Conservation (phyloP, 2,797 vertebrate species). For the Thaleichthys pacificus region DNA sequence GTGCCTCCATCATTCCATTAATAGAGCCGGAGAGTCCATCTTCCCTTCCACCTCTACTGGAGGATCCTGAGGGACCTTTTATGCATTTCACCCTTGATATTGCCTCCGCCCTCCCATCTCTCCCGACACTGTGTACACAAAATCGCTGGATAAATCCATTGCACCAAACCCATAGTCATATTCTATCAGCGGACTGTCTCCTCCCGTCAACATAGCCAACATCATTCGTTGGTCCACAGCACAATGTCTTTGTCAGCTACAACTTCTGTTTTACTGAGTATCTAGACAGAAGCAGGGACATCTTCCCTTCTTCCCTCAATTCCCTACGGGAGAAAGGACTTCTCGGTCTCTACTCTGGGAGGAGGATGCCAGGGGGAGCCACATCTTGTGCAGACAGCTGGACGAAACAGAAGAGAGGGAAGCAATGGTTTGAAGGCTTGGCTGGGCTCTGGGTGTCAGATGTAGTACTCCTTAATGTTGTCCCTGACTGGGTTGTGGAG, state of each 20-base stretch:
- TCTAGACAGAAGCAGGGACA: conserved; percentile 20
- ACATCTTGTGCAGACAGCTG: conserved; percentile 16
- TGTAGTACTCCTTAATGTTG: conserved; percentile 91
- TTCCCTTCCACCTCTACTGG: background rate
- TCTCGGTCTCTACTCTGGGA: background rate
- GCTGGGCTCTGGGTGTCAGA: conserved; percentile 43
- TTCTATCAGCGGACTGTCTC: conserved; percentile 9
- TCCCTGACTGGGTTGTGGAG: conserved; percentile 88
- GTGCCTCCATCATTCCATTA: conserved; percentile 2
- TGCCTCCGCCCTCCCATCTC: background rate
- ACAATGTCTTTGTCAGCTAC: conserved; percentile 19
- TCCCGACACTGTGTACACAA: background rate
- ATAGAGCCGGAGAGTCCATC: conserved; percentile 3
- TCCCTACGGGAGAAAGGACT: conserved; percentile 8
- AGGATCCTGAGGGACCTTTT: conserved; percentile 12
- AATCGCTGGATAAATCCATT: conserved; percentile 15
- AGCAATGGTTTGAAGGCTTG: conserved; percentile 36
- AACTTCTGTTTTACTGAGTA: conserved; percentile 22
- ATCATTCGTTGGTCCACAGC: background rate
- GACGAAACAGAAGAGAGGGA: conserved; percentile 31
- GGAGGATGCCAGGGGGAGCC: background rate
- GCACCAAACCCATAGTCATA: conserved; percentile 12
- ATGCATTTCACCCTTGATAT: conserved; percentile 10
- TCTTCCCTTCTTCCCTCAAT: conserved; percentile 18
- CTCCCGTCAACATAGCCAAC: background rate